phyloP scores from a whole-genome alignment of 2,888 invertebrate genomes.

The Apamea epomidion region DNA sequence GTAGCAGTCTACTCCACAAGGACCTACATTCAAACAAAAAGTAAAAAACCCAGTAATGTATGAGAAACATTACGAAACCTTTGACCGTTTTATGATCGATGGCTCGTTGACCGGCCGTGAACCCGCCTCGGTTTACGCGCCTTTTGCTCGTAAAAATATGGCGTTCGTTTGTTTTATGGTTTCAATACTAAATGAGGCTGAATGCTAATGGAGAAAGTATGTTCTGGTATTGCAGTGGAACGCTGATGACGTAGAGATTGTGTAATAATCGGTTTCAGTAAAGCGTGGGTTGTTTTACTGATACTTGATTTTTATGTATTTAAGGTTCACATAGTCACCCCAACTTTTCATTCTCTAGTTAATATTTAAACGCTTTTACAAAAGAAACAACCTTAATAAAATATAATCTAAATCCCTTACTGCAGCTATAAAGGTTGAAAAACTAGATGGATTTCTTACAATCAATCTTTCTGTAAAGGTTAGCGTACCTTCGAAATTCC shows the following conservation, averaged over 20 bases:
- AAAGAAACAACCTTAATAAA: not conserved
- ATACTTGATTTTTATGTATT: not conserved
- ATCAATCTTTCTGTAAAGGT: not conserved
- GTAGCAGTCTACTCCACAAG: not conserved
- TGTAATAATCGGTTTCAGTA: not conserved
- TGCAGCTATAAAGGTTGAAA: not conserved
- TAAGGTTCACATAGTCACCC: not conserved
- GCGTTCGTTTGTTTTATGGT: constrained; percentile 57
- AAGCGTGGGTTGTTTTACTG: not conserved
- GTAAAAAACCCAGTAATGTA: constrained; percentile 16
- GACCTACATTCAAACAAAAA: not conserved
- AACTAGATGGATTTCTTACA: not conserved
- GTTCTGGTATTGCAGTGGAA: constrained; percentile 12
- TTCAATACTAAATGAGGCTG: constrained; percentile 44
- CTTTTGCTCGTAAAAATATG: constrained; percentile 55
- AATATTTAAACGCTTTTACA: not conserved
- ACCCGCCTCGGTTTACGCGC: constrained; percentile 31
- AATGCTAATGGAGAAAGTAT: constrained; percentile 43
- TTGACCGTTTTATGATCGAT: constrained; percentile 51
- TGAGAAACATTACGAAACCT: constrained; percentile 33
- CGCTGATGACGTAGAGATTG: constrained; percentile 5
- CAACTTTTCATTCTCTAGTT: not conserved
- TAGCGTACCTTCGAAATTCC: not conserved
- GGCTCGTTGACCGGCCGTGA: constrained; percentile 56
- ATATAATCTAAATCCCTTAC: not conserved